Evolutionary conservation across 2,888 invertebrate species (phyloP).

Genomic region (Drosophila sordidapex): DNA sequence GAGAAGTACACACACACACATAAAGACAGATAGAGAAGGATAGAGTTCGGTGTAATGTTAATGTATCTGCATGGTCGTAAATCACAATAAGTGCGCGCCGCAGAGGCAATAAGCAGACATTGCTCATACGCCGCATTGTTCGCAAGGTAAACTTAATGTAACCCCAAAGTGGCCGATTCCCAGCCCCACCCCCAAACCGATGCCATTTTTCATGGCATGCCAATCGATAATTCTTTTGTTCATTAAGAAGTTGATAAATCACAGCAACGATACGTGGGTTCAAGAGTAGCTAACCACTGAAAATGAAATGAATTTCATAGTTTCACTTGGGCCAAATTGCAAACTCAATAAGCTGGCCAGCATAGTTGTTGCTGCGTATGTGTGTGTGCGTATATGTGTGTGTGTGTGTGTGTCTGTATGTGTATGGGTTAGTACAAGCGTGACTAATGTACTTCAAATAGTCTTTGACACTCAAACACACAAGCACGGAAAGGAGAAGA

Average conservation of each 20-base stretch:
- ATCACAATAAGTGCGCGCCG: slow-evolving; percentile 67
- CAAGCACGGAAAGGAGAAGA: not conserved
- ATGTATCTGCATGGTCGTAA: slow-evolving; percentile 62
- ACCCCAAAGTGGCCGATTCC: not conserved
- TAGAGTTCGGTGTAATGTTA: slow-evolving; percentile 45
- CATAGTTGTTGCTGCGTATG: slow-evolving; percentile 1
- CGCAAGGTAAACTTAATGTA: slow-evolving; percentile 37
- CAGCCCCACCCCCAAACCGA: slow-evolving; percentile 14
- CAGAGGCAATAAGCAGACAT: slow-evolving; percentile 46
- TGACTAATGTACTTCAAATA: slow-evolving; percentile 64
- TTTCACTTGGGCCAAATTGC: slow-evolving; percentile 52
- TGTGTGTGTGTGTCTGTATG: not conserved
- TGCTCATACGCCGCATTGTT: slow-evolving; percentile 71
- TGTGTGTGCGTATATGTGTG: not conserved
- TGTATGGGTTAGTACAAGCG: slow-evolving; percentile 30
- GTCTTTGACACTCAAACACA: slow-evolving; percentile 44
- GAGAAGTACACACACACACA: not conserved
- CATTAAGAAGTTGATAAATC: slow-evolving; percentile 79
- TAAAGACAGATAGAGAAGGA: not conserved
- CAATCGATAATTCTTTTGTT: slow-evolving; percentile 81
- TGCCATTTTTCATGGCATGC: slow-evolving; percentile 68
- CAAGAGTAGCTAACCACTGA: slow-evolving; percentile 22
- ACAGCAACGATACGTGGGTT: slow-evolving; percentile 31
- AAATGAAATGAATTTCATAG: slow-evolving; percentile 71
- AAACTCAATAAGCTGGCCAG: slow-evolving; percentile 56